Conservation (phyloP, 1,140 invertebrate genomes). For the Muscidifurax raptorellus region DNA sequence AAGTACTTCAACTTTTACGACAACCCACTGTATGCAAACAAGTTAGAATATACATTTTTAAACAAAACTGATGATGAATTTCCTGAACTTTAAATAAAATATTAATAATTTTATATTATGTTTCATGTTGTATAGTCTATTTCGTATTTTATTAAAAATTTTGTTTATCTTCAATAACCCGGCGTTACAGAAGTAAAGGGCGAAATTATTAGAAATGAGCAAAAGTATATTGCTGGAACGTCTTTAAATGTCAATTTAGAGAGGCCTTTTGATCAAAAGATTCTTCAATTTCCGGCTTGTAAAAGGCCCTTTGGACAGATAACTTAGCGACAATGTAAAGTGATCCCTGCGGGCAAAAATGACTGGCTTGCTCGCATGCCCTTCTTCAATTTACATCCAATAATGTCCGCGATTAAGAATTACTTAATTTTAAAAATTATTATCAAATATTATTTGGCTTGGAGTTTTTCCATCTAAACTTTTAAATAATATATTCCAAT, state of each 20-base stretch:
- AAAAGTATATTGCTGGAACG: not conserved
- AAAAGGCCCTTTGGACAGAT: not conserved
- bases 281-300: slow-evolving; percentile 25
- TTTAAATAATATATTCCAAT: not conserved
- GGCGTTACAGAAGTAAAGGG: not conserved
- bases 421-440: too few species aligned
- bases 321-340: not conserved
- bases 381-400: not conserved
- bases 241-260: not conserved
- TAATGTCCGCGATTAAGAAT: not conserved
- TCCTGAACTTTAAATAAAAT: too few species aligned
- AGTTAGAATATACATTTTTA: too few species aligned
- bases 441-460: too few species aligned
- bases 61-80: too few species aligned
- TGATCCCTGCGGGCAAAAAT: not conserved
- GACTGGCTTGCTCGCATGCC: not conserved
- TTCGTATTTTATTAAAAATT: not conserved
- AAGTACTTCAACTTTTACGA: too few species aligned
- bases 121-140: not conserved
- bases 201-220: not conserved
- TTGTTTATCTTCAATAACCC: too few species aligned
- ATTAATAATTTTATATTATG: too few species aligned
- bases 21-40: too few species aligned
- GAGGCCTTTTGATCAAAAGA: not conserved
- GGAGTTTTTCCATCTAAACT: too few species aligned